A percentile compares a stretch with the other conserved stretches of the same genome.
Conservation (phyloP, 2,888 invertebrate species). For the Amaurobius ferox region DNA sequence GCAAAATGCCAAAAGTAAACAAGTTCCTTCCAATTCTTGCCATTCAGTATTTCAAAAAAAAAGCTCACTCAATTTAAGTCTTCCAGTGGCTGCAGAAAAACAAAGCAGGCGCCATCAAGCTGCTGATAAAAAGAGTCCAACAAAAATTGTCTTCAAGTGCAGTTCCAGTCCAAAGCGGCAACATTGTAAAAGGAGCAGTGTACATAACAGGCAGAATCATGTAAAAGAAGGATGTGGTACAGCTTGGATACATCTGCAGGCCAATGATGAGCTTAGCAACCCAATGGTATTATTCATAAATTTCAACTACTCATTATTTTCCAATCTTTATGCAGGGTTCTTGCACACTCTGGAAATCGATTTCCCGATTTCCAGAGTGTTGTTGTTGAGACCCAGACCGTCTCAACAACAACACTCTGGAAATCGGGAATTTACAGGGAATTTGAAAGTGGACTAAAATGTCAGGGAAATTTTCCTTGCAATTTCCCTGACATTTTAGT, state of each 20-base stretch:
- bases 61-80: not conserved
- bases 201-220: constrained; percentile 19
- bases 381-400: too few relatives aligned
- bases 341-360: too few relatives aligned
- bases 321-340: too few relatives aligned
- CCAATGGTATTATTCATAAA: too few relatives aligned
- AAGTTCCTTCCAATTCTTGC: constrained; percentile 37
- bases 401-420: too few relatives aligned
- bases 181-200: constrained; percentile 26
- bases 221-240: constrained; percentile 81
- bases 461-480: too few relatives aligned
- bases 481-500: too few relatives aligned
- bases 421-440: too few relatives aligned
- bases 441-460: too few relatives aligned
- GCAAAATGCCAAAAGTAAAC: constrained; percentile 28
- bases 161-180: constrained; percentile 22
- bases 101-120: not conserved
- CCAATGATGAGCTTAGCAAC: constrained; percentile 86
- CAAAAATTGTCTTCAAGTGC: constrained; percentile 31
- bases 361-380: too few relatives aligned
- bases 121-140: constrained; percentile 30
- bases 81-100: not conserved
- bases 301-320: too few relatives aligned
- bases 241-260: constrained; percentile 88
- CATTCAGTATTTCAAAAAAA: constrained; percentile 23